Base-by-base conservation (phyloP, 2,797 vertebrate genomes). In the Enteromius thamalakanensis region DNA sequence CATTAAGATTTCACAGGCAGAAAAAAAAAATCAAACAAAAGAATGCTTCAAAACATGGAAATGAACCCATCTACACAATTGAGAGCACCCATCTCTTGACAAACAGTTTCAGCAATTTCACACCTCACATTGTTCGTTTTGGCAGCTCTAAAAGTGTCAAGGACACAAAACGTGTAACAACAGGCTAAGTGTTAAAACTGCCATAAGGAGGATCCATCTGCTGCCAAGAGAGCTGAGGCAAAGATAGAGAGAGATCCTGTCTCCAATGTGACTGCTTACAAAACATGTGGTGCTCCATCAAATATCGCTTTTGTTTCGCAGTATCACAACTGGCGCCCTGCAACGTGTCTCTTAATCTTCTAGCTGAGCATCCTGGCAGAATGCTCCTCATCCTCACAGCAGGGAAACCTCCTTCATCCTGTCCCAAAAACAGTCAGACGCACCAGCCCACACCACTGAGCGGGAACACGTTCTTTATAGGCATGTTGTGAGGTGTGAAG, bases 121-220 rank as follows among this genome's bases (percentile, higher is more conserved):
- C 90, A 91, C 77, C 87, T 64, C 80, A 9, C 42, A 88, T 84
- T 47, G 80, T 68, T 83, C 72, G 80, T 80, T 83, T 86, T 88
- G 86, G 77, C 87, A 89, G 87, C 76, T 89, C 77, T 75, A 82
- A 88, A 87, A 87, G 89, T 87, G 88, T 88, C 72, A 87, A 87
- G 84, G 89, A 90, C 74, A 76, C 76, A n/a, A 72, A 89, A 85
- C 86, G 79, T 74, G 79, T 87, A 87, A 86, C 89, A 89, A 86
- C 88, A 75, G 84, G 83, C 85, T 86, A 81, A 89, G 90, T 91
- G 90, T 89, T 88, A 91, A 85, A 82, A 88, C 80, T 89, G 90
- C 91, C 92, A 93, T 92, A 92, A 93, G 92, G 92, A 92, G 85
- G 87, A 88, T 90, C 92, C 93, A 92, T 94, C 93, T 94, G 93